These are phyloP conservation scores for Cryptocephalus moraei DNA, from an alignment of 2,888 invertebrate species.

Conservation along the genomic window DNA sequence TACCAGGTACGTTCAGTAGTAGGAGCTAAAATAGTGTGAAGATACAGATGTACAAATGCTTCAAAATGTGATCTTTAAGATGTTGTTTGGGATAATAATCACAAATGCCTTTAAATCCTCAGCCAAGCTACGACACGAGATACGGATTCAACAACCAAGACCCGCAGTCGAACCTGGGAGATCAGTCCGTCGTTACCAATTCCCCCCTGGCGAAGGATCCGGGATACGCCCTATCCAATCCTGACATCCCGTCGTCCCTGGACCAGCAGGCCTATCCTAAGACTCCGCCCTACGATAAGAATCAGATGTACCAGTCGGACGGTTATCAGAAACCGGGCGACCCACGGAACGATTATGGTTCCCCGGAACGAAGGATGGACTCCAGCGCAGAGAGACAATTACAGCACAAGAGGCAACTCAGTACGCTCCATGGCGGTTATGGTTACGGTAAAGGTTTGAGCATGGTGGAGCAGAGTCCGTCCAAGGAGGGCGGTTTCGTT, in stretches of 20 bases:
- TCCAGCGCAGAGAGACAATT: conserved; percentile 21
- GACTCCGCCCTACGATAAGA: conserved; percentile 18
- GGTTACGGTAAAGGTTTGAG: conserved; percentile 30
- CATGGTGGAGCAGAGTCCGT: conserved; percentile 28
- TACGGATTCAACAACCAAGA: conserved; percentile 33
- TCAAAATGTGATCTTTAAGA: too few relatives aligned
- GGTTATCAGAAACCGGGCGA: conserved; percentile 21
- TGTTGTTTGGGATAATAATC: too few relatives aligned
- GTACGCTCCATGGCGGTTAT: conserved; percentile 32
- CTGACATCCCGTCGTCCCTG: conserved; percentile 26
- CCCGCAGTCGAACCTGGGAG: conserved; percentile 14
- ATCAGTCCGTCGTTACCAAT: conserved; percentile 10
- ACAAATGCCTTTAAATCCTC: too few relatives aligned
- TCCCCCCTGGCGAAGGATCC: conserved; percentile 29
- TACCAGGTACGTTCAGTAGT: conserved; percentile 55
- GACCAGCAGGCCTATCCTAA: conserved; percentile 19
- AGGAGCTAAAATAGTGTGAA: too few relatives aligned
- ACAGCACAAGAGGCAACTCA: conserved; percentile 34
- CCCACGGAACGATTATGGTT: conserved; percentile 14
- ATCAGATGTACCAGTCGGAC: conserved; percentile 13
- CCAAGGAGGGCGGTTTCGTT: conserved; percentile 32
- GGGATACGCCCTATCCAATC: conserved; percentile 29
- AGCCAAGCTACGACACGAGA: conserved; percentile 36
- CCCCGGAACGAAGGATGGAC: conserved; percentile 7
- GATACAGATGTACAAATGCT: too few relatives aligned